Evolutionary conservation across 2,113 vertebrate genomes (phyloP).

Genomic region (Ivindomyrus marchei): DNA sequence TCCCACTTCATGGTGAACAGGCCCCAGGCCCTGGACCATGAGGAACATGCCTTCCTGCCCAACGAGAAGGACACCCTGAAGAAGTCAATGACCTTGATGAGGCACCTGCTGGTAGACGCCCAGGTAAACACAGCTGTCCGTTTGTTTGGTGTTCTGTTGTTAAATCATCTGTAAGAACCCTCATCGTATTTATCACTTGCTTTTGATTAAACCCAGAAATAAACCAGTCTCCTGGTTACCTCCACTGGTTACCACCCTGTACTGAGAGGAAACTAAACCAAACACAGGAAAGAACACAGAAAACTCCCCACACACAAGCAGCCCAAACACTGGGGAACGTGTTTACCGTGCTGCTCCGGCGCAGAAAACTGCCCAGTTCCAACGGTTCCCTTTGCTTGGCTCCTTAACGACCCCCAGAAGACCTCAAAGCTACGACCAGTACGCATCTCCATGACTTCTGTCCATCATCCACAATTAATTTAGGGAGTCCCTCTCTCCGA

Average conservation of each 20-base stretch:
- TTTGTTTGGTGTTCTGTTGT: not conserved
- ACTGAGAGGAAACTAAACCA: not conserved
- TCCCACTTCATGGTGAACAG: slow-evolving; percentile 79
- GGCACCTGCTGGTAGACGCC: slow-evolving; percentile 81
- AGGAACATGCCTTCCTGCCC: slow-evolving; percentile 63
- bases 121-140: slow-evolving; percentile 61
- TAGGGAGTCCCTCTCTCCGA: not conserved
- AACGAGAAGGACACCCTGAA: slow-evolving; percentile 73
- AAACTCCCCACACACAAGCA: not conserved
- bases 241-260: not conserved
- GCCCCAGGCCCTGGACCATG: slow-evolving; percentile 69
- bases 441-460: not conserved
- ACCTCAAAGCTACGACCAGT: not conserved
- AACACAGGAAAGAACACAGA: not conserved
- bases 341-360: not conserved
- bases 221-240: not conserved
- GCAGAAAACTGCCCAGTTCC: not conserved
- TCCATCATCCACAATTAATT: not conserved
- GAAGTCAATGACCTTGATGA: slow-evolving; percentile 81
- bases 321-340: not conserved
- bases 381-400: not conserved
- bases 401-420: not conserved
- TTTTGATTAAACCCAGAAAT: not conserved
- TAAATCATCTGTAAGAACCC: not conserved
- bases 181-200: not conserved